Percentiles rank a stretch among this genome's conserved stretches.
Evolutionary conservation across 1,140 invertebrate genomes (phyloP).

Genomic region (Melipona quadrifasciata): DNA sequence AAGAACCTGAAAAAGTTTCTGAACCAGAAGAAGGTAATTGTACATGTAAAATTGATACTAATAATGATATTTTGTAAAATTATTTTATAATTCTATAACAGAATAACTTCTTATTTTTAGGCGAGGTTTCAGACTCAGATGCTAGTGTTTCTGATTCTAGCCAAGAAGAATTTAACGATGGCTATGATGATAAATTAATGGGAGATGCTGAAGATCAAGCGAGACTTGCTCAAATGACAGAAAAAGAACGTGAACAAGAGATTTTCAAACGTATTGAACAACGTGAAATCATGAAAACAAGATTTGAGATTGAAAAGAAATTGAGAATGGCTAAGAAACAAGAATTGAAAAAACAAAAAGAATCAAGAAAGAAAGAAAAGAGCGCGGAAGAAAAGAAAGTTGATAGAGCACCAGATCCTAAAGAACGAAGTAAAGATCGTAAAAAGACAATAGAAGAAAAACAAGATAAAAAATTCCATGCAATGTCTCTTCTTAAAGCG

Average conservation of each 20-base stretch:
- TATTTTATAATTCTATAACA: background rate
- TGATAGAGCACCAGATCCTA: conserved; percentile 85
- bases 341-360: conserved; percentile 87
- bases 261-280: conserved; percentile 98
- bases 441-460: conserved; percentile 95
- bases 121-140: conserved; percentile 86
- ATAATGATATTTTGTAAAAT: conserved; percentile 7
- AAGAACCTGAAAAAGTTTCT: conserved; percentile 84
- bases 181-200: conserved; percentile 98
- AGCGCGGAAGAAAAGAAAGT: conserved; percentile 80
- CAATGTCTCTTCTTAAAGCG: conserved; percentile 95
- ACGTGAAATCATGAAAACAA: conserved; percentile 95
- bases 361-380: conserved; percentile 84
- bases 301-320: conserved; percentile 98
- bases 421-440: conserved; percentile 92
- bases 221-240: conserved; percentile 94
- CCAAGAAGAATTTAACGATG: conserved; percentile 89
- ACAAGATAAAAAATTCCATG: conserved; percentile 94
- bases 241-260: conserved; percentile 98
- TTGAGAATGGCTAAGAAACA: conserved; percentile 92
- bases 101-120: conserved; percentile 69
- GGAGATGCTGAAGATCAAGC: conserved; percentile 97
- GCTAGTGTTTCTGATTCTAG: conserved; percentile 82
- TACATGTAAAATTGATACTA: background rate
- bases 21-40: conserved; percentile 87